These are phyloP conservation scores for Neodiprion lecontei DNA, from an alignment of 1,140 invertebrate species.

Conservation along the genomic window DNA sequence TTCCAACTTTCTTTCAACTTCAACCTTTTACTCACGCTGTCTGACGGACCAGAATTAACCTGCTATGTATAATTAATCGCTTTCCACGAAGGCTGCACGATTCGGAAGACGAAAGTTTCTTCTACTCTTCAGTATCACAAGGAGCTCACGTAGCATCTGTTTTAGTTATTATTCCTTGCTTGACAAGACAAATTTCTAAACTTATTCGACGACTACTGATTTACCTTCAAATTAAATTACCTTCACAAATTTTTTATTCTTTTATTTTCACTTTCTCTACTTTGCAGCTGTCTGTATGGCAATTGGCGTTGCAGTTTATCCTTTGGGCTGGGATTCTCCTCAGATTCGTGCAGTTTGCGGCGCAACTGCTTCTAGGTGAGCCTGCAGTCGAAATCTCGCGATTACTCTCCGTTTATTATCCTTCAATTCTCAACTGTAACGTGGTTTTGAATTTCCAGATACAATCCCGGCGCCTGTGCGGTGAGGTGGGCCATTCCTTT, in stretches of 20 bases:
- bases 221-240: too few species aligned
- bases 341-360: conserved; percentile 88
- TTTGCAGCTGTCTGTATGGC: conserved; percentile 81
- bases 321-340: conserved; percentile 89
- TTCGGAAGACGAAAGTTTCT: not conserved
- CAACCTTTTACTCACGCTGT: not conserved
- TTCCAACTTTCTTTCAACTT: conserved; percentile 5
- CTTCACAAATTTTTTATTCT: too few species aligned
- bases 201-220: too few species aligned
- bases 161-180: too few species aligned
- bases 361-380: conserved; percentile 73
- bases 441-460: conserved; percentile 51
- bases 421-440: conserved; percentile 8
- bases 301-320: conserved; percentile 87
- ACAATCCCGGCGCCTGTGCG: conserved; percentile 79
- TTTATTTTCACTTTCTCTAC: conserved; percentile 21
- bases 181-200: too few species aligned
- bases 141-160: too few species aligned
- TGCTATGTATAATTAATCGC: not conserved
- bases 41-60: not conserved
- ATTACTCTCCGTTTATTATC: not conserved
- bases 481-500: conserved; percentile 95
- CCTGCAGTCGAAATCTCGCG: conserved; percentile 6
- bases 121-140: too few species aligned
- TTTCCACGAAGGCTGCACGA: not conserved